These are phyloP conservation scores for Lophius piscatorius DNA, from an alignment of 2,113 vertebrate genomes.

Conservation along the genomic window DNA sequence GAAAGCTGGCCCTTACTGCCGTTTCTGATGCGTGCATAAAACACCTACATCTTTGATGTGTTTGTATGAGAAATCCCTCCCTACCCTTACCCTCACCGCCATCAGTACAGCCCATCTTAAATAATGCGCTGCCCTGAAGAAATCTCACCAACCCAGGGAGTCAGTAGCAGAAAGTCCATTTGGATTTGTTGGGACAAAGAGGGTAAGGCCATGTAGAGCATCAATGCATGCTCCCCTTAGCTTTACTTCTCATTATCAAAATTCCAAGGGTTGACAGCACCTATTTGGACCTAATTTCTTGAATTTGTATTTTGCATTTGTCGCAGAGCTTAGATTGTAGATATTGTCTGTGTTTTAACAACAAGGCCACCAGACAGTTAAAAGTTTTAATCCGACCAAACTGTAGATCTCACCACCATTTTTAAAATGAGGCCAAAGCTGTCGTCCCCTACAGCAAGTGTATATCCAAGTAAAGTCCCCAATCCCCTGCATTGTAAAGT, in stretches of 20 bases:
- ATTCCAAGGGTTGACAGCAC: background rate
- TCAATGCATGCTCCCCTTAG: background rate
- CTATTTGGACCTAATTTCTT: background rate
- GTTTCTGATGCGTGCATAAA: slow-evolving; percentile 56
- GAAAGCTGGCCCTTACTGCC: slow-evolving; percentile 46
- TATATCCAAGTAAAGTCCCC: no score
- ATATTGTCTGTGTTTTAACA: background rate
- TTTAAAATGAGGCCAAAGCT: no score
- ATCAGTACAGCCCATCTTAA: slow-evolving; percentile 37
- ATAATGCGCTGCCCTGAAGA: slow-evolving; percentile 39
- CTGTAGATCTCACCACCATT: no score
- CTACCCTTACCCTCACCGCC: slow-evolving; percentile 11
- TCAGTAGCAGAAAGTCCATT: slow-evolving; percentile 42
- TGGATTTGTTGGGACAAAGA: slow-evolving; percentile 54
- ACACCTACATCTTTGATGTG: slow-evolving; percentile 60
- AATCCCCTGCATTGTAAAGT: no score
- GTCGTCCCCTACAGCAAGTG: no score
- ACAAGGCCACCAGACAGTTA: no score
- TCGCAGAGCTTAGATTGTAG: background rate
- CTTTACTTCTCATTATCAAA: slow-evolving; percentile 1
- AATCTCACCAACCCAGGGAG: slow-evolving; percentile 48
- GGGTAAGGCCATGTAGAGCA: slow-evolving; percentile 27
- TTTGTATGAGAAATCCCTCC: slow-evolving; percentile 59
- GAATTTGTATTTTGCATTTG: background rate
- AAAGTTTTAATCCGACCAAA: no score